Evolutionary conservation across 2,113 vertebrate genomes (phyloP).

Genomic region (Suricata suricatta): DNA sequence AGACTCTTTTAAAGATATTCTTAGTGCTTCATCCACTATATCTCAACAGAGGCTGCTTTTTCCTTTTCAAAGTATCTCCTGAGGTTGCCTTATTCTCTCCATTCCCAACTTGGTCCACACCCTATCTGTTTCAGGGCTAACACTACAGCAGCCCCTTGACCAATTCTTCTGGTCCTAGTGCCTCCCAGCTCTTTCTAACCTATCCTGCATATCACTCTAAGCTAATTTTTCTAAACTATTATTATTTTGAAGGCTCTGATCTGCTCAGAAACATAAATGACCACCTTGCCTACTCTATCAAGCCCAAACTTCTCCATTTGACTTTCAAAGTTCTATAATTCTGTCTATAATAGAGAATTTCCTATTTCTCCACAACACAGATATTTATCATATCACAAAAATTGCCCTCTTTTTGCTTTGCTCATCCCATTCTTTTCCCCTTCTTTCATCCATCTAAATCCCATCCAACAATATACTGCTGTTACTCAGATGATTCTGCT

Average conservation of each 20-base stretch:
- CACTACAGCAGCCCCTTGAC: not conserved
- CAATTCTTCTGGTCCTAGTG: not conserved
- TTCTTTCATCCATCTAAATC: not conserved
- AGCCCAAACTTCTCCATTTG: not conserved
- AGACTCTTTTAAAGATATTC: not conserved
- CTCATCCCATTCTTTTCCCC: not conserved
- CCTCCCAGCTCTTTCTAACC: not conserved
- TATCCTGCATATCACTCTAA: not conserved
- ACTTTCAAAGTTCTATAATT: not conserved
- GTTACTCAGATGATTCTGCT: not conserved
- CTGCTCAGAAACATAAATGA: not conserved
- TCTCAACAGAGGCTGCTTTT: not conserved
- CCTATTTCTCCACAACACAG: not conserved
- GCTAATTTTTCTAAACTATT: not conserved
- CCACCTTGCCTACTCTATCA: not conserved
- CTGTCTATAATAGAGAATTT: not conserved
- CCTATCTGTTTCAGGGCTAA: not conserved
- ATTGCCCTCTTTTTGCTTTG: not conserved
- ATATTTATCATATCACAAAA: not conserved
- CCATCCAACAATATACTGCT: not conserved
- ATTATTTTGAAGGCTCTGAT: not conserved
- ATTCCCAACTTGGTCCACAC: not conserved
- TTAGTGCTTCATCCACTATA: not conserved
- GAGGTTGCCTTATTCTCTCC: not conserved
- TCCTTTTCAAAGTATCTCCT: not conserved